Evolutionary conservation across 1,140 invertebrate genomes (phyloP), one percentile per base, ranked within the genome.

Genomic region (Cyclina sinensis): DNA sequence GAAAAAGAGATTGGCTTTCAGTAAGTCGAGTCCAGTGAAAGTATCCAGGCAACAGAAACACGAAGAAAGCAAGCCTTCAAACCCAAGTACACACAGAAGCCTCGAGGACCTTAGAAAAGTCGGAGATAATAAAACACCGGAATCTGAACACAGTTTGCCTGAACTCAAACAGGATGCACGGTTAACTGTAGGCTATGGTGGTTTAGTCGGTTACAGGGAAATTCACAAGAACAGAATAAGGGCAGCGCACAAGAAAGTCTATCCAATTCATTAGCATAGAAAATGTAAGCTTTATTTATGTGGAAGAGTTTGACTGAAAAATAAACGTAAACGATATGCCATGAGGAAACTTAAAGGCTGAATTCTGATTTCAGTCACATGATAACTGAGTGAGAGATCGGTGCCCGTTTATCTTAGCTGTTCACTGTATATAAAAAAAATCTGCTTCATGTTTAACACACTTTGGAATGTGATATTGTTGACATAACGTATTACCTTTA

Each of bases 71-170:
- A 70, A 76, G 46, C 12, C 35, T 11, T 57, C 51, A n/a, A 46
- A 74, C n/a, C 81, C 21, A 9, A 54, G 30, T 9, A 57, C 79
- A 46, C 81, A 78, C 68, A 46, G 79, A 30, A 88, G 86, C 57
- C 24, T 82, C 4, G 86, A 88, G 39, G 86, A 88, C 54, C 54
- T 88, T 32, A n/a, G 86, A 35, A 88, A 74, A 46, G 35, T 68
- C n/a, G 9, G 18, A 3, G 78, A 59, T n/a, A 51, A 24, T 32
- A 51, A 30, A 24, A 82, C 78, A 16, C 79, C 86, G 14, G 80
- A 83, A 57, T 88, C 86, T n/a, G 79, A 82, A 32, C 86, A 82
- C 65, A 88, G 86, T 74, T 62, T 88, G 24, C 86, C 86, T 0
- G 86, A 82, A 82, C 68, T 88, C 0, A 79, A 37, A n/a, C 51